Evolutionary conservation across 2,113 vertebrate species (phyloP), one percentile per base, ranked within the genome.

Genomic region (Recurvirostra avosetta): DNA sequence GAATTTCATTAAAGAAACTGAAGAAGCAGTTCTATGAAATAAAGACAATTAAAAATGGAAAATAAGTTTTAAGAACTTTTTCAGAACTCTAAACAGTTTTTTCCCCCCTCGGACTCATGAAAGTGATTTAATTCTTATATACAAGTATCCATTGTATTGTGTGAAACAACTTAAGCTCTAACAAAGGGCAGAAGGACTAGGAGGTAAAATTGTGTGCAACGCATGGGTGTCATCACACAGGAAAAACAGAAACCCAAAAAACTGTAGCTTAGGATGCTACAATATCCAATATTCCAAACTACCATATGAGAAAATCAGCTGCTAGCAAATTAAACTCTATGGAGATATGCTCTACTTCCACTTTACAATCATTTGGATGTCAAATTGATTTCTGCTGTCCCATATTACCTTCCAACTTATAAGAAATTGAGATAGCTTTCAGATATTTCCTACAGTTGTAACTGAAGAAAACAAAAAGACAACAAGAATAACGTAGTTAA

Each of bases 1-100:
- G 97, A 99, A 99, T 96, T 99, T 99, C 98, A 99, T 99, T 94
- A 99, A 98, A 94, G 98, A 98, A 88, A 99, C 98, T 41, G 99
- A 98, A 77, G 99, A 99, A 66, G 99, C 99, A 49, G 99, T 99
- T 97, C 99, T 99, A 84, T 8, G 72, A 97, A 36, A 97, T 9
- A 83, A 34, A 96, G 12, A 80, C 29, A 96, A 81, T 62, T 59
- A 72, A 88, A 72, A 77, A 47, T 2, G 78, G 38, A 91, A 85
- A 40, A 7, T 30, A 58, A 26, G 38, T 30, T 63, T 94, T 18
- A 78, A 45, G 11, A 92, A 72, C 20, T 76, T 78, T 23, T 49
- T 87, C 45, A 58, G 38, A 91, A 86, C 18, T 65, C 38, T 32
- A n/a, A 92, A 53, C 32, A 70, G 22, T 12, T 86, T 71, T 40